phyloP scores from a whole-genome alignment of 2,888 invertebrate species.

The Eupithecia centaureata region DNA sequence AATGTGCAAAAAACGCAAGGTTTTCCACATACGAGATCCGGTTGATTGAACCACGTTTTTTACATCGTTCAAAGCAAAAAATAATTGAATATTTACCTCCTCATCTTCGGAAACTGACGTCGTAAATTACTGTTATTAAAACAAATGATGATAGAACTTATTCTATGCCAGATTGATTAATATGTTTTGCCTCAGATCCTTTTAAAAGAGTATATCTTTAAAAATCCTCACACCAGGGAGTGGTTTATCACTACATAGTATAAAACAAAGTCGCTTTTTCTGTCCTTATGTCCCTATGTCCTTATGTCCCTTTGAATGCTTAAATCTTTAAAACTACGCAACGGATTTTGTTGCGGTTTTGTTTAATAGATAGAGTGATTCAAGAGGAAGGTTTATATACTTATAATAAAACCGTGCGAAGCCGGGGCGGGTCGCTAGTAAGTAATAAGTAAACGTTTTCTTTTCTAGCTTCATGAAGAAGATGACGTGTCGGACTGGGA shows the following conservation, averaged over 20 bases:
- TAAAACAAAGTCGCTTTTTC: no score
- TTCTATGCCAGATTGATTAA: background rate
- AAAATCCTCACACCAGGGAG: background rate
- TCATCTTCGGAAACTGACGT: background rate
- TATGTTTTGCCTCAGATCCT: background rate
- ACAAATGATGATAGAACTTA: background rate
- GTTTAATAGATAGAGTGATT: no score
- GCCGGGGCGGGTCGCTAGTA: no score
- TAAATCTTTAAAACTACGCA: no score
- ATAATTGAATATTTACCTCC: background rate
- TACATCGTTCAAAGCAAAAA: background rate
- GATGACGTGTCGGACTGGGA: slow-evolving; percentile 75
- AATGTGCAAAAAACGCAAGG: slow-evolving; percentile 10
- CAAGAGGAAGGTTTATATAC: no score
- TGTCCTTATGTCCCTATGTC: no score
- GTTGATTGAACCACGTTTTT: slow-evolving; percentile 30
- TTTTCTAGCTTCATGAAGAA: slow-evolving; percentile 70
- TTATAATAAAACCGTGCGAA: no score
- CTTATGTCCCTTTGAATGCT: no score
- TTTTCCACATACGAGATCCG: slow-evolving; percentile 20
- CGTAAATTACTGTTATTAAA: background rate
- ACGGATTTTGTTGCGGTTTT: no score
- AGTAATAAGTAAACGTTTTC: no score
- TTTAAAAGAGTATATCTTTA: background rate
- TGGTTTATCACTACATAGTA: no score